Evolutionary conservation across 2,113 vertebrate genomes (phyloP).

Genomic region (Eptatretus burgeri): DNA sequence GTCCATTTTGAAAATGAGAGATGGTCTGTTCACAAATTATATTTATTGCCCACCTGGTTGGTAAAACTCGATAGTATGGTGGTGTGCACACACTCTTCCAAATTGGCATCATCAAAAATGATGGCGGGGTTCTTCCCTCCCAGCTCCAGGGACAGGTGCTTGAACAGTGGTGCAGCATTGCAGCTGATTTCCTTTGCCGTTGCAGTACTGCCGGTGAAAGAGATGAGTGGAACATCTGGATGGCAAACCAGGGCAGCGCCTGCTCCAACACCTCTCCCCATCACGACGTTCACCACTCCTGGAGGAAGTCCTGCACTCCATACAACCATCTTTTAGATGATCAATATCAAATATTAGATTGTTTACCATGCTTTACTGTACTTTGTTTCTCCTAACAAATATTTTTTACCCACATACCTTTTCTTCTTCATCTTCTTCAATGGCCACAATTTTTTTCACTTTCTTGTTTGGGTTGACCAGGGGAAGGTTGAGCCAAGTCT

Average conservation of each 20-base stretch:
- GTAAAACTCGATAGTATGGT: constrained; percentile 64
- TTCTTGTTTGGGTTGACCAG: no score
- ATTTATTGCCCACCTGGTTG: constrained; percentile 31
- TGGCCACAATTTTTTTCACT: no score
- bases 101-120: constrained; percentile 50
- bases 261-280: constrained; percentile 31
- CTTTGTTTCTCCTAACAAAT: no score
- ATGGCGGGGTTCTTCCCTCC: constrained; percentile 82
- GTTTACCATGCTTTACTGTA: no score
- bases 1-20: no score
- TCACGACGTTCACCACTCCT: constrained; percentile 67
- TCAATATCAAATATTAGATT: no score
- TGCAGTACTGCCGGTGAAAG: constrained; percentile 67
- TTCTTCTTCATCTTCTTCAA: no score
- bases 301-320: constrained; percentile 32
- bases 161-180: constrained; percentile 45
- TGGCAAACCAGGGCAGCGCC: constrained; percentile 60
- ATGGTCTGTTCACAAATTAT: no score
- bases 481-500: no score
- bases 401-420: no score
- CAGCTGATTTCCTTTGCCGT: constrained; percentile 40
- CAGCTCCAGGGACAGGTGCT: constrained; percentile 69
- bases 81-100: constrained; percentile 39
- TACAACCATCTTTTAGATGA: no score
- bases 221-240: constrained; percentile 46